Evolutionary conservation across 2,113 vertebrate genomes (phyloP), one percentile per base, ranked within the genome.

Genomic region (Melanostigma gelatinosum): DNA sequence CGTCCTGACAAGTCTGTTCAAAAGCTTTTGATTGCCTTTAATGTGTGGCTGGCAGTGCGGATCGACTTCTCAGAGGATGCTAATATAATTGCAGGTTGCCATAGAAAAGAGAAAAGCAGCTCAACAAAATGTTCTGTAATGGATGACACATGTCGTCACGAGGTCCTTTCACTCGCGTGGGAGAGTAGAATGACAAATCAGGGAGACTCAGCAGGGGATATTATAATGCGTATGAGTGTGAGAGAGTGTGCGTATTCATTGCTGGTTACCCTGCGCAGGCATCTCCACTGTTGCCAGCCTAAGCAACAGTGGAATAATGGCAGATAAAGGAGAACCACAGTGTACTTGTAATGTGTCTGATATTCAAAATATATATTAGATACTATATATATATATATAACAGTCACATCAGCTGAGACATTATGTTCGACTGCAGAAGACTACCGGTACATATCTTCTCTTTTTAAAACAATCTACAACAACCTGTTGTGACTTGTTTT

Each of bases 81-180:
- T 66, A 76, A 20, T 91, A 70, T 93, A 93, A 94, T 95, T 94
- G 84, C 63, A 83, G 89, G 88, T 83, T 93, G 90, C 87, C 89
- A 88, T 61, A 86, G 82, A 66, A 72, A 67, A 70, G 54, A 88
- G 73, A 83, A 80, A 85, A 84, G 86, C 79, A 72, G 72, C 87
- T 83, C 73, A 66, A 46, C 57, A 20, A 80, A 91, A 90, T 86
- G 83, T 86, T 89, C 86, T 82, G 84, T 63, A 78, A 85, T 82
- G 89, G 89, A 78, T 92, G 94, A 91, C 90, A 82, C 71, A 73
- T 84, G 89, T 90, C 79, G 75, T 85, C 82, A 89, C 15, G 12
- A 65, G 79, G 80, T 68, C 75, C 73, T 85, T 88, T 88, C 54
- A 75, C 57, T 70, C n/a, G 78, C 74, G 85, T 81, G 75, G 89